Percentiles rank a stretch among this genome's conserved stretches.
phyloP scores from a whole-genome alignment of 2,888 invertebrate species.

The Dryocosmus kuriphilus region DNA sequence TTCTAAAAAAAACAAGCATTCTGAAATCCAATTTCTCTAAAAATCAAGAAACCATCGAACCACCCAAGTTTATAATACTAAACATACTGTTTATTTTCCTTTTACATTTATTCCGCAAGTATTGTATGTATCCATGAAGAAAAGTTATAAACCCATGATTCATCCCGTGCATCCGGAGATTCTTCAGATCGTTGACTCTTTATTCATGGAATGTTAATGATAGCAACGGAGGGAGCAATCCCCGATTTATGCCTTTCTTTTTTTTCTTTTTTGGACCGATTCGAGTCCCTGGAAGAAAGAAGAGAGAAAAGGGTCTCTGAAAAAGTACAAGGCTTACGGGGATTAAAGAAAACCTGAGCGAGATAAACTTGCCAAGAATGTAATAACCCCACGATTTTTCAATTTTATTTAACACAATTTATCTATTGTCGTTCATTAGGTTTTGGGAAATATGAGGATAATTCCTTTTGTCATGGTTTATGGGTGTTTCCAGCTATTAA shows the following conservation, averaged over 20 bases:
- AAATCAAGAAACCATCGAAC: neutral
- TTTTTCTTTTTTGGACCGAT: slow-evolving; percentile 13
- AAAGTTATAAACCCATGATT: slow-evolving; percentile 32
- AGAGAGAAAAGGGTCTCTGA: neutral
- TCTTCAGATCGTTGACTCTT: slow-evolving; percentile 41
- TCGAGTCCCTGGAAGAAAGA: slow-evolving; percentile 27
- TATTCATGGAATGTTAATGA: slow-evolving; percentile 41
- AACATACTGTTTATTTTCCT: neutral
- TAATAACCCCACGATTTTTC: neutral
- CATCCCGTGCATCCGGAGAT: slow-evolving; percentile 35
- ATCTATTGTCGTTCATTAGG: neutral
- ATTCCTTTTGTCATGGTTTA: neutral
- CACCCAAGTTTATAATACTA: neutral
- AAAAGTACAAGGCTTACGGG: slow-evolving; percentile 8
- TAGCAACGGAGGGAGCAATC: slow-evolving; percentile 39
- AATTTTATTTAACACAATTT: neutral
- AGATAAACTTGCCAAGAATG: slow-evolving; percentile 2
- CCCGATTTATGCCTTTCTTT: slow-evolving; percentile 33
- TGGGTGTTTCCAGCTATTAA: neutral
- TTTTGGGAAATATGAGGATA: neutral
- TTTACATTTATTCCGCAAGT: neutral
- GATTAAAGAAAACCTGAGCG: neutral
- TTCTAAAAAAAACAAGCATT: neutral
- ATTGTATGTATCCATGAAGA: neutral
- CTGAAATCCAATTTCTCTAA: neutral